Evolutionary conservation across 2,888 invertebrate genomes (phyloP), one percentile per base, ranked within the genome.

Genomic region (Diaperis boleti): DNA sequence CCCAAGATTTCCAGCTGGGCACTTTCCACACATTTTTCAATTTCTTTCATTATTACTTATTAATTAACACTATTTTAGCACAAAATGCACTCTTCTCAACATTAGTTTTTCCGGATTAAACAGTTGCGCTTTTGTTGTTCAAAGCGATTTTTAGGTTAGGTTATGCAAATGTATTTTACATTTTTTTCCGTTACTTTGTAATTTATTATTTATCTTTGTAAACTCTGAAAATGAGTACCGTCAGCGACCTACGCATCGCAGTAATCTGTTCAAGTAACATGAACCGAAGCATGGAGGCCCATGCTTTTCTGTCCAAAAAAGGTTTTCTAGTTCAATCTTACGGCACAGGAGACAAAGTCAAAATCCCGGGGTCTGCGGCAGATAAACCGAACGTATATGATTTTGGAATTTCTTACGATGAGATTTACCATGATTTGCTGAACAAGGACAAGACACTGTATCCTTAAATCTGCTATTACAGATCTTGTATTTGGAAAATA

Each of bases 241-340:
- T 60, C 13, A 52, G 60, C 41, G 83, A 88, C 74, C 81, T 94
- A 73, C 90, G 88, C 76, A 88, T 98, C 74, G 98, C 98, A 15
- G 96, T 99, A 56, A 94, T 97, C 71, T 99, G 99, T 84, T 98
- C 98, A 5, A 98, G 97, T 77, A 99, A 99, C 81, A 99, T 99
- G 96, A 99, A 99, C 80, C 87, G 99, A 62, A 98, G 97, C 76
- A 99, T 99, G 99, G 99, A 99, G 84, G 98, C 98, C 10, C 99
- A 99, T 84, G 94, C 94, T 61, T 96, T 97, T 82, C 84, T 99
- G 45, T 93, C 95, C 57, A 99, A 99, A 84, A 97, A 97, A 77
- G 98, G 98, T 8, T 98, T 95, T 79, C 90, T 90, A 78, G 98
- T 99, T 0, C 89, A 92, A 78, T 98, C 97, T 0, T 98, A 91